Evolutionary conservation across 2,797 vertebrate species (phyloP).

Genomic region (Ceyx erithaca): DNA sequence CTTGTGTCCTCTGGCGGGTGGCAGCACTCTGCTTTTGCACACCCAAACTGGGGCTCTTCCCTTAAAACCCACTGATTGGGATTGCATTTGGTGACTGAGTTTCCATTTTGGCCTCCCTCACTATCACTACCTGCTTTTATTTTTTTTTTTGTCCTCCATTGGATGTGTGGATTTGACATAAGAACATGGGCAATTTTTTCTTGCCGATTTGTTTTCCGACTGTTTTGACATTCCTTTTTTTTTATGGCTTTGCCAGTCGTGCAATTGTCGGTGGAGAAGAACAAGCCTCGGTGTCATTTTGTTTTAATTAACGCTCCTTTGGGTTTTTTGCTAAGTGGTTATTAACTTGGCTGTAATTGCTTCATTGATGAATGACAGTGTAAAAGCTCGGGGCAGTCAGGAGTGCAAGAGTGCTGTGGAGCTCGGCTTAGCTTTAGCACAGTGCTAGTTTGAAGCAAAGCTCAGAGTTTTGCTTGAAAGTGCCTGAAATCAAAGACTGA

Average conservation of each 20-base stretch:
- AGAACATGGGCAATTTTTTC: not conserved
- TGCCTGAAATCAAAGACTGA: not conserved
- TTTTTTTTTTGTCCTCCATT: accelerated
- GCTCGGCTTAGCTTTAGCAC: not conserved
- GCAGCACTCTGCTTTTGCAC: not conserved
- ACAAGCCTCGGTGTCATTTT: not conserved
- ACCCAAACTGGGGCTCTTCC: accelerated
- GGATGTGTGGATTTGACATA: not conserved
- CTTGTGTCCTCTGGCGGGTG: not conserved
- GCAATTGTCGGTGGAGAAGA: not conserved
- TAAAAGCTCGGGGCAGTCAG: slow-evolving; percentile 4
- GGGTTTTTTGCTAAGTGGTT: not conserved
- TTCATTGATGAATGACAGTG: slow-evolving; percentile 4
- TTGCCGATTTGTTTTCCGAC: not conserved
- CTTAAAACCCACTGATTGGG: accelerated
- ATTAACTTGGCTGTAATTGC: slow-evolving; percentile 36
- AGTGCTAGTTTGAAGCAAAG: not conserved
- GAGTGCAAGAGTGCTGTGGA: not conserved
- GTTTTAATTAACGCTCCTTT: slow-evolving; percentile 1
- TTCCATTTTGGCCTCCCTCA: not conserved
- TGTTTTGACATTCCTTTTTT: not conserved
- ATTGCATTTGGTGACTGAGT: accelerated
- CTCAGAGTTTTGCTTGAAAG: not conserved
- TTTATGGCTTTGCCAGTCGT: not conserved
- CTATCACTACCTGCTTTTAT: not conserved